These are phyloP conservation scores for Spilogale gracilis DNA, from an alignment of 2,113 vertebrate genomes.

Conservation along the genomic window DNA sequence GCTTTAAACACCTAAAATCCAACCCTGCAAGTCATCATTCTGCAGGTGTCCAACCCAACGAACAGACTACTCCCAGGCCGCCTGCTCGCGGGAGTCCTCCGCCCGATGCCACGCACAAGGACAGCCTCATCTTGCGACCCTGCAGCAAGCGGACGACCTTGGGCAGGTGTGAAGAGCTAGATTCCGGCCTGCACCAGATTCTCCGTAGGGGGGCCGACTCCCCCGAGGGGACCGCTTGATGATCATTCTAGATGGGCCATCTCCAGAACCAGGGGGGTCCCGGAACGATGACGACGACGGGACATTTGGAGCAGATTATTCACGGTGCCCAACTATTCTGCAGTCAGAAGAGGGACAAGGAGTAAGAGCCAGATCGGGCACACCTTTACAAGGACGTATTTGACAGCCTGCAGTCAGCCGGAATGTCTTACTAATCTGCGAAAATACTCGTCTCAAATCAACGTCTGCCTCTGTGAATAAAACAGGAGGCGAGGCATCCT, in stretches of 20 bases:
- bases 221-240: rapidly evolving
- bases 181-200: rapidly evolving
- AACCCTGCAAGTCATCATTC: background rate
- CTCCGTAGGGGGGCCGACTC: rapidly evolving
- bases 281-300: background rate
- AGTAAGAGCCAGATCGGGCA: constrained; percentile 45
- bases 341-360: background rate
- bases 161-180: rapidly evolving
- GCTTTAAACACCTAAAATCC: background rate
- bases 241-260: background rate
- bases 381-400: background rate
- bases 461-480: background rate
- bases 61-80: rapidly evolving
- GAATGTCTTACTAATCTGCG: constrained; percentile 18
- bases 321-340: background rate
- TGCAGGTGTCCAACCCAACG: background rate
- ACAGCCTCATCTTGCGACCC: rapidly evolving
- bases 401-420: constrained; percentile 55
- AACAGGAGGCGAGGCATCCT: background rate
- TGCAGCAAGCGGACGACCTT: background rate
- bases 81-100: rapidly evolving
- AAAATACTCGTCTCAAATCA: constrained; percentile 55
- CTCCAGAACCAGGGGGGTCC: background rate
- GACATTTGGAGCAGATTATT: background rate
- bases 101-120: rapidly evolving